Conservation (phyloP, 2,888 invertebrate genomes). For the Elmis aenea region DNA sequence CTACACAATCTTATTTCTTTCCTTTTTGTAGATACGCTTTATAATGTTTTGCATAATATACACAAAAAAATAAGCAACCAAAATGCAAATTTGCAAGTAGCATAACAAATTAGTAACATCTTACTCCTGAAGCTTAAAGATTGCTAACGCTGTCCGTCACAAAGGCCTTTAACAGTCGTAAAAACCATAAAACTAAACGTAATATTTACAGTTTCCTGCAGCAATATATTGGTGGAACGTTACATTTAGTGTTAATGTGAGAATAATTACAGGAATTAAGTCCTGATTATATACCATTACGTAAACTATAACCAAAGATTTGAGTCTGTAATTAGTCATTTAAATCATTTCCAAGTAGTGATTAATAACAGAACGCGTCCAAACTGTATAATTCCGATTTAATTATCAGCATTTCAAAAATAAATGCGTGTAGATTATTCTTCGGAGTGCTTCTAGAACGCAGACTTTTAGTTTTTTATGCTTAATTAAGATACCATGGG, state of each 20-base stretch:
- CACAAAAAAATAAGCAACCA: no score
- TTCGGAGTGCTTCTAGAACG: no score
- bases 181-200: not conserved
- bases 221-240: conserved; percentile 13
- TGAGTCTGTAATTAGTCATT: conserved; percentile 26
- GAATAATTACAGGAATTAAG: conserved; percentile 30
- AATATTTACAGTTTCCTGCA: not conserved
- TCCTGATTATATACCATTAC: conserved; percentile 25
- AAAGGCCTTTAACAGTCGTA: conserved; percentile 1
- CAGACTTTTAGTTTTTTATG: no score
- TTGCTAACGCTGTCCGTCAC: no score
- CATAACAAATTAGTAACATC: no score
- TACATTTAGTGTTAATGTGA: conserved; percentile 28
- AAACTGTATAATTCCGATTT: conserved; percentile 9
- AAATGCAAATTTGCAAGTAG: no score
- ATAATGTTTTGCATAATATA: no score
- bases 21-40: no score
- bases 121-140: no score
- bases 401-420: conserved; percentile 11
- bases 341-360: conserved; percentile 24
- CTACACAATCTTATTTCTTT: no score
- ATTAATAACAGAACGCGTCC: conserved; percentile 19
- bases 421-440: no score
- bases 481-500: no score
- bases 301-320: conserved; percentile 19